Percentiles rank a stretch among this genome's conserved stretches.
Conservation (phyloP, 2,113 vertebrate genomes). For the Axis porcinus region DNA sequence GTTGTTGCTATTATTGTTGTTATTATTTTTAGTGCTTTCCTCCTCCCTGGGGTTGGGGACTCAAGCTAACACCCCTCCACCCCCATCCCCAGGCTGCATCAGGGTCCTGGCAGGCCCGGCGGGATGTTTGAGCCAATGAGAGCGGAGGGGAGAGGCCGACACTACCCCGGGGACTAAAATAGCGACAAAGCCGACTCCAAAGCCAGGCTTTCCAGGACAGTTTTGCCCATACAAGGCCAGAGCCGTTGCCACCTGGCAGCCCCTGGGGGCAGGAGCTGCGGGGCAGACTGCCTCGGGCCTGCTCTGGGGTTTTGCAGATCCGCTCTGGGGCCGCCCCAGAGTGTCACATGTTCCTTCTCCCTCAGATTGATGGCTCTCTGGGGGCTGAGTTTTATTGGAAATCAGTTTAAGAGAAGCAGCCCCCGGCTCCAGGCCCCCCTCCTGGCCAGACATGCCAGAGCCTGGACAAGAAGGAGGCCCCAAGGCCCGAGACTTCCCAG, state of each 20-base stretch:
- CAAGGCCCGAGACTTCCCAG: conserved; percentile 57
- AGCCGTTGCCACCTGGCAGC: conserved; percentile 24
- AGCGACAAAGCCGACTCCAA: conserved; percentile 31
- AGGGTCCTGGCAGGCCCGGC: conserved; percentile 9
- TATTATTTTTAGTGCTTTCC: background rate
- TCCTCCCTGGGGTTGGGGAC: background rate
- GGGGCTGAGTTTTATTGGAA: conserved; percentile 70
- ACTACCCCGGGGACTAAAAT: conserved; percentile 29
- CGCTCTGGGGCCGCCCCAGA: background rate
- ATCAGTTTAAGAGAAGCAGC: conserved; percentile 52
- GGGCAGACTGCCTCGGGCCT: background rate
- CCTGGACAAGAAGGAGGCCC: background rate
- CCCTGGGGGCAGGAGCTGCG: background rate
- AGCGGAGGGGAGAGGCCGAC: background rate
- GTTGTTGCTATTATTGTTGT: background rate
- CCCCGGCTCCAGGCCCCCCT: conserved; percentile 33
- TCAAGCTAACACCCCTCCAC: background rate
- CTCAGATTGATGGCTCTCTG: conserved; percentile 53
- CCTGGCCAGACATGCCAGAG: conserved; percentile 50
- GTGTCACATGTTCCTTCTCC: background rate
- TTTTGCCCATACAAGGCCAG: conserved; percentile 69
- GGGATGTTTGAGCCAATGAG: background rate
- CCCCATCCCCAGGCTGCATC: background rate
- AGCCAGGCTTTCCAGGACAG: conserved; percentile 25
- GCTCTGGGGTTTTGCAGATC: background rate